Evolutionary conservation across 1,140 invertebrate species (phyloP), one percentile per base, ranked within the genome.

Genomic region (Sminthurinus signatus): DNA sequence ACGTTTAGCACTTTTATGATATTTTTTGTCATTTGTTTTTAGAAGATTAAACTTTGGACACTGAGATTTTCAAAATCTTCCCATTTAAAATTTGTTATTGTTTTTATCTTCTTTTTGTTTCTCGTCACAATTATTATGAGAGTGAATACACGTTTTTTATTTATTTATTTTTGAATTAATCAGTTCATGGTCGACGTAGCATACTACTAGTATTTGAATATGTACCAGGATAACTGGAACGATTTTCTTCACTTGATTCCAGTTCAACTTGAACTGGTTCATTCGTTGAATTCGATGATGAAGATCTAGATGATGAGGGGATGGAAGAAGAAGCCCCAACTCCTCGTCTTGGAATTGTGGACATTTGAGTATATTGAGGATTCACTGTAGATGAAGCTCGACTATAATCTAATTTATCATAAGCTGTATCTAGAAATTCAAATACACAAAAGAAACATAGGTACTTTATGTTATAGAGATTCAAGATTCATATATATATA

Each of bases 381-480:
- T 89, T 91, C 44, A 74, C 72, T 52, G 75, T 73, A 79, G 85
- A 84, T 21, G 86, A 85, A 12, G 54, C 29, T 69, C 89, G 81
- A 15, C 86, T 87, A 74, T 92, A 89, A 75, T 92, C 88, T 62
- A 93, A 78, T 75, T 90, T 88, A 77, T 93, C 91, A 71, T 94
- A 94, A 74, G 89, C 87, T 70, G 85, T 78, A 23, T 63, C 62
- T 50, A 32, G 3, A 59, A 27, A 36, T 48, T 48, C 8, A 48
- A 5, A 4, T 5, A 42, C 21, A n/a, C 32, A 62, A 46, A 39
- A 42, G n/a, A n/a, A n/a, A n/a, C n/a, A n/a, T n/a, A n/a, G n/a
- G n/a, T n/a, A n/a, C n/a, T n/a, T n/a, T 36, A 36, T 36, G 15
- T 36, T 36, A 36, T 36, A 36, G 32, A 36, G 2, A 1, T n/a